Conservation (phyloP, 2,113 vertebrate species). For the Gymnorhina tibicen region DNA sequence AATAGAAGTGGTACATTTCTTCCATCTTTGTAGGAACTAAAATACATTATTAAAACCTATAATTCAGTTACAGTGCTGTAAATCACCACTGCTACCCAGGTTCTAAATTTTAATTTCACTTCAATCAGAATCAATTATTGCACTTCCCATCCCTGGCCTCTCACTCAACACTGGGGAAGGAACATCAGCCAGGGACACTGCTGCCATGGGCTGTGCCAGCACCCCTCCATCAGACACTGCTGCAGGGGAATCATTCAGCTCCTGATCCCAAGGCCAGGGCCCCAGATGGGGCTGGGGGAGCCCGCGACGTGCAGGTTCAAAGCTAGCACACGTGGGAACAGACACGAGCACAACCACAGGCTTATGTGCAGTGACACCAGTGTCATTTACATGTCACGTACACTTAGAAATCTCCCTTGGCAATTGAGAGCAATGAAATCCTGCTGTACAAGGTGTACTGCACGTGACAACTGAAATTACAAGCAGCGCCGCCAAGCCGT, state of each 20-base stretch:
- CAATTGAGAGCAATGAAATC: background rate
- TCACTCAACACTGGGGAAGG: background rate
- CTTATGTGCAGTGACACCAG: background rate
- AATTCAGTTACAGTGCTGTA: background rate
- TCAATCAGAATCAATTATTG: slow-evolving; percentile 21
- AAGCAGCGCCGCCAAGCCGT: background rate
- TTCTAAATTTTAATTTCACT: slow-evolving; percentile 1
- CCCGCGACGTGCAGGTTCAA: background rate
- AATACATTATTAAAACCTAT: background rate
- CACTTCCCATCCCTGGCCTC: background rate
- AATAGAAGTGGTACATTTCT: background rate
- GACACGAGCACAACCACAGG: background rate
- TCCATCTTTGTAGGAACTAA: background rate
- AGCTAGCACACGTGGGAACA: background rate
- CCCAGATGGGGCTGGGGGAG: background rate
- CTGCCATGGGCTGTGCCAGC: background rate
- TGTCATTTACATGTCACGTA: slow-evolving; percentile 4
- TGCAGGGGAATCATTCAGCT: background rate
- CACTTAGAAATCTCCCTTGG: background rate
- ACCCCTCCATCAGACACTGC: background rate
- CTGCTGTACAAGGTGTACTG: background rate
- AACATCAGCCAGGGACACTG: background rate
- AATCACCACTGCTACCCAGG: background rate
- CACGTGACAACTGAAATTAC: background rate
- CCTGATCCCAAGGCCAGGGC: background rate